phyloP scores from a whole-genome alignment of 2,797 vertebrate species.

The Malacoraja senta region DNA sequence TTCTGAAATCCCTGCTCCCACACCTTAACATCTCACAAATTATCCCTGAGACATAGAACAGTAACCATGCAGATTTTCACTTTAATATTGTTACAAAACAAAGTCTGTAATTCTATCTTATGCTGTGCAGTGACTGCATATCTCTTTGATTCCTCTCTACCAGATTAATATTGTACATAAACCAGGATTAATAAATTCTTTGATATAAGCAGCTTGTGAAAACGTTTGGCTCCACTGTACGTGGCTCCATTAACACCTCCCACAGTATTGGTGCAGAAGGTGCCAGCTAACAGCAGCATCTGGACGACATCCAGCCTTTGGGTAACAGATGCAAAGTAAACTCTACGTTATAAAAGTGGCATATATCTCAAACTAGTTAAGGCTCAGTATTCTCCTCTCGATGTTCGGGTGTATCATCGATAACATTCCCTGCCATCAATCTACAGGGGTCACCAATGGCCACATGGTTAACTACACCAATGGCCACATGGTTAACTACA shows the following conservation, averaged over 20 bases:
- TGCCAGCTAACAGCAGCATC: neutral
- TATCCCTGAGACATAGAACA: neutral
- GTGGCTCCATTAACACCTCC: neutral
- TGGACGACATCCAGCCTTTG: neutral
- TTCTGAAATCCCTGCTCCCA: neutral
- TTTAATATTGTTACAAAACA: neutral
- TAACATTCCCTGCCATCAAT: no score
- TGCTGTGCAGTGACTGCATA: neutral
- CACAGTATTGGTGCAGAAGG: neutral
- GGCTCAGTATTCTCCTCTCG: neutral
- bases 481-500: no score
- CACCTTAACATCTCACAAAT: neutral
- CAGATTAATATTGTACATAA: neutral
- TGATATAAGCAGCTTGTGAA: neutral
- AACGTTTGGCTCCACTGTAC: neutral
- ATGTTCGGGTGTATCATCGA: no score
- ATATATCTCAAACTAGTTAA: neutral
- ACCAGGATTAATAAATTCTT: neutral
- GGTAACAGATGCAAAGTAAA: neutral
- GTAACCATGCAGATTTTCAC: neutral
- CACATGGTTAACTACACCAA: no score
- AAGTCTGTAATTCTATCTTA: neutral
- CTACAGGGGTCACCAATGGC: no score
- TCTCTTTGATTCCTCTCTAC: neutral
- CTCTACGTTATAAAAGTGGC: neutral